Percentiles rank a stretch among this genome's conserved stretches.
These are phyloP conservation scores for Drosophila paucipuncta DNA, from an alignment of 2,888 invertebrate genomes.

Conservation along the genomic window DNA sequence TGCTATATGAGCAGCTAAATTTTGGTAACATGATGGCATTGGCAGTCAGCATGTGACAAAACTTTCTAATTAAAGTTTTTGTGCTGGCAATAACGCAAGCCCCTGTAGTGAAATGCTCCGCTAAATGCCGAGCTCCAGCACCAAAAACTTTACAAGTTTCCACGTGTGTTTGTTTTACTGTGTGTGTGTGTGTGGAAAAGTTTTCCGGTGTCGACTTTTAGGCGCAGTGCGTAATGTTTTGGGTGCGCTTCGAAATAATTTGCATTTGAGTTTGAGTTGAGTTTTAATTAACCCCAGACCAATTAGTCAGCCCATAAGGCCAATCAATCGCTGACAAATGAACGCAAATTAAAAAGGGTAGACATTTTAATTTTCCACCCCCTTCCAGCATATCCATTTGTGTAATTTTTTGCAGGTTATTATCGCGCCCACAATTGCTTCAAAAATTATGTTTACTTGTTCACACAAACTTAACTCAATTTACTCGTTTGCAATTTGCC, in stretches of 20 bases:
- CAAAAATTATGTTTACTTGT: constrained; percentile 38
- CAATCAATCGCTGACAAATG: constrained; percentile 53
- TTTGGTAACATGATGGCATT: constrained; percentile 43
- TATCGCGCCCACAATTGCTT: constrained; percentile 2
- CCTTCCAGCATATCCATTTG: background rate
- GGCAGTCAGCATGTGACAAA: constrained; percentile 74
- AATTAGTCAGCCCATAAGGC: constrained; percentile 56
- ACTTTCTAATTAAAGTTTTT: constrained; percentile 81
- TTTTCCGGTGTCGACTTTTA: constrained; percentile 65
- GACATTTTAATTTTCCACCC: constrained; percentile 15
- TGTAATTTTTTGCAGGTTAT: constrained; percentile 5
- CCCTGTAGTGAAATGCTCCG: constrained; percentile 2
- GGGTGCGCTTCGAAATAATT: constrained; percentile 53
- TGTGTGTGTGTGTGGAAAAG: constrained; percentile 43
- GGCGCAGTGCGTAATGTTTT: constrained; percentile 69
- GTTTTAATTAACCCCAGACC: constrained; percentile 65
- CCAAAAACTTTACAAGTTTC: constrained; percentile 69
- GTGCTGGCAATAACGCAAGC: constrained; percentile 40
- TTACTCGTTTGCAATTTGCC: constrained; percentile 25
- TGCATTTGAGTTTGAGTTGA: constrained; percentile 44
- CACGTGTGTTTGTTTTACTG: constrained; percentile 69
- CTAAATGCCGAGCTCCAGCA: constrained; percentile 43
- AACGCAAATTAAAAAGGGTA: constrained; percentile 28
- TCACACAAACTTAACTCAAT: constrained; percentile 44
- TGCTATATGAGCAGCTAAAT: constrained; percentile 11